phyloP scores from a whole-genome alignment of 1,140 invertebrate species.

The Bombyx mandarina region DNA sequence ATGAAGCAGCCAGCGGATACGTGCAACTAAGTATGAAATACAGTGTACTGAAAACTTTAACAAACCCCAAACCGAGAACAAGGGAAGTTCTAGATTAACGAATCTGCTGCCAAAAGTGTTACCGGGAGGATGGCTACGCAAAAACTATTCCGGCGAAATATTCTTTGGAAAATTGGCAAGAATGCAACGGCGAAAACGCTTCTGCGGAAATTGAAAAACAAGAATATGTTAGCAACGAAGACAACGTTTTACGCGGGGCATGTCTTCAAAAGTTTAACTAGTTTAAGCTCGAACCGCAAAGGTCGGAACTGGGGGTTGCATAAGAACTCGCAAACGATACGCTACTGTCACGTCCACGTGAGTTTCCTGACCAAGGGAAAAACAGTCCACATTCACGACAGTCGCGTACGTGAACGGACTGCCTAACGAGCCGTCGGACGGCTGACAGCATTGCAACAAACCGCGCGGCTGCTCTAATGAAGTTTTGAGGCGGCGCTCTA shows the following conservation, averaged over 20 bases:
- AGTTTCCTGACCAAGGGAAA: constrained; percentile 40
- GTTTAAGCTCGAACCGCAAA: constrained; percentile 9
- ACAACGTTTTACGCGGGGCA: neutral
- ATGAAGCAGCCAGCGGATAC: neutral
- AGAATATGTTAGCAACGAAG: constrained; percentile 1
- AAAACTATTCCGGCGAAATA: constrained; percentile 13
- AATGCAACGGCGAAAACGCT: constrained; percentile 2
- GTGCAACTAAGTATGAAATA: constrained; percentile 14
- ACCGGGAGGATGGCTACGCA: constrained; percentile 6
- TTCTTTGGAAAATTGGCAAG: constrained; percentile 10
- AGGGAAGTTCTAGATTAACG: constrained; percentile 31
- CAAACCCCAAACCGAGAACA: constrained; percentile 24
- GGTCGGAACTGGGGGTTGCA: constrained; percentile 17
- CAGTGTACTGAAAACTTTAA: constrained; percentile 18
- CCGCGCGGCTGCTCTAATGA: constrained; percentile 27
- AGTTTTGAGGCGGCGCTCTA: constrained; percentile 20
- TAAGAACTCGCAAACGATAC: constrained; percentile 25
- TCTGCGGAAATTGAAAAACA: constrained; percentile 6
- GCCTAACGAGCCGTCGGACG: constrained; percentile 7
- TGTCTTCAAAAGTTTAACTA: constrained; percentile 1
- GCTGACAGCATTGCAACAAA: constrained; percentile 22
- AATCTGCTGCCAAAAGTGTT: constrained; percentile 30
- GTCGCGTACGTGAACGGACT: constrained; percentile 30
- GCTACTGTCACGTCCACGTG: constrained; percentile 17
- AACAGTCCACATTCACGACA: constrained; percentile 28